These are phyloP conservation scores for Vollenhovia emeryi DNA, from an alignment of 1,140 invertebrate species.

Conservation along the genomic window DNA sequence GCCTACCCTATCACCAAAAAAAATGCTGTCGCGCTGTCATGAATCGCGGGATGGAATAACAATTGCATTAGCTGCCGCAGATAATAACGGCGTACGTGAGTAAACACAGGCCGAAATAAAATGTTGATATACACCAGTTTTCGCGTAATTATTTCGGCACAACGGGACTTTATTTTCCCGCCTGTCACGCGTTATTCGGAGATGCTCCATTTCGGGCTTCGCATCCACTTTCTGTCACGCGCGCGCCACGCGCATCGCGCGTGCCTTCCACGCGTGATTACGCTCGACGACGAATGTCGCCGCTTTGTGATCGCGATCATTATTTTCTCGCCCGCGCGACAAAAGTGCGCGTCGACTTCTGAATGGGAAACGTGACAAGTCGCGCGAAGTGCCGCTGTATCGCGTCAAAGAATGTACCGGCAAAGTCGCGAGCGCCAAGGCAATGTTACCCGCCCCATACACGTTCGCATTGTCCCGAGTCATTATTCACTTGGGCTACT, in stretches of 20 bases:
- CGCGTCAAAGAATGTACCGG: constrained; percentile 69
- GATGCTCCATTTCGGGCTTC: neutral
- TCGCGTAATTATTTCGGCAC: constrained; percentile 6
- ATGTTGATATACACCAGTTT: neutral
- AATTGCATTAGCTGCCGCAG: constrained; percentile 1
- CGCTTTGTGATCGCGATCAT: constrained; percentile 41
- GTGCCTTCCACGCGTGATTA: constrained; percentile 4
- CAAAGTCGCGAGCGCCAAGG: constrained; percentile 39
- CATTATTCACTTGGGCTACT: constrained; percentile 77
- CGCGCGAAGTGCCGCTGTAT: constrained; percentile 27
- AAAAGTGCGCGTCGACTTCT: constrained; percentile 28
- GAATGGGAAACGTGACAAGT: constrained; percentile 38
- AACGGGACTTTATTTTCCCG: neutral
- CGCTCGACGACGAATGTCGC: constrained; percentile 15
- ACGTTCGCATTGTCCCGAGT: constrained; percentile 71
- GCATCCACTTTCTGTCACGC: neutral
- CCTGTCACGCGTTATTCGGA: neutral
- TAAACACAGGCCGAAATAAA: neutral
- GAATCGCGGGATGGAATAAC: neutral
- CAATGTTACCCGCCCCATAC: neutral
- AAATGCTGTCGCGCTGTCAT: neutral
- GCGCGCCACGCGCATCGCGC: neutral
- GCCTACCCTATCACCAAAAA: neutral
- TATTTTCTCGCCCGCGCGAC: constrained; percentile 4
- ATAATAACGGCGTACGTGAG: neutral